Conservation (phyloP, 2,888 invertebrate species). For the Acanthosepion pharaonis region DNA sequence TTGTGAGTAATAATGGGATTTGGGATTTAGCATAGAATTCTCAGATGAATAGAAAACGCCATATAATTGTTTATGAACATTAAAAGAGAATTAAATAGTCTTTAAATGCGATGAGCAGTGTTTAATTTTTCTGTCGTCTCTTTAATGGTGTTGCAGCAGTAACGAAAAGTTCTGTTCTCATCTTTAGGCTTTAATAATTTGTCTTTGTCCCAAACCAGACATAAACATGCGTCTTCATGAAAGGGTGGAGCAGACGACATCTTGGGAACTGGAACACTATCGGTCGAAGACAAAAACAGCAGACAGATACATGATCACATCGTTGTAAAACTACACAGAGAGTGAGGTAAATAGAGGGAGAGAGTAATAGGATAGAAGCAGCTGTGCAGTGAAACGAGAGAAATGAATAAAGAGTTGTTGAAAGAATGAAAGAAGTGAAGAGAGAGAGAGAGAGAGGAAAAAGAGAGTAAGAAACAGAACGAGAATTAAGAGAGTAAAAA, state of each 20-base stretch:
- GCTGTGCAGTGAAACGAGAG: neutral
- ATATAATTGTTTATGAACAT: no score
- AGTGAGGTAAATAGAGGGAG: neutral
- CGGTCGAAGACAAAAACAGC: neutral
- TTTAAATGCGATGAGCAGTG: neutral
- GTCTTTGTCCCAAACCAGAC: neutral
- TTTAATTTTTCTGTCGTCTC: neutral
- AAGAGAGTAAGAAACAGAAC: no score
- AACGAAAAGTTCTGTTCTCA: neutral
- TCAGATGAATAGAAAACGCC: no score
- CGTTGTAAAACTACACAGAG: no score
- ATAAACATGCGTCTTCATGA: neutral
- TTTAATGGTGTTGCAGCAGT: neutral
- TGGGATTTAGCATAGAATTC: no score
- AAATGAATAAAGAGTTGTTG: neutral
- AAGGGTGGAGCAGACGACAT: constrained; percentile 33
- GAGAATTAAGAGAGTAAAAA: no score
- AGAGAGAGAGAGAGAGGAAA: neutral
- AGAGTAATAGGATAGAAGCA: neutral
- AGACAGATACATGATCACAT: neutral
- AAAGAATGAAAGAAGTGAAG: neutral
- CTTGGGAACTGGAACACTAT: neutral
- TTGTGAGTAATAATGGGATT: no score
- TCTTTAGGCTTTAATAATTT: neutral
- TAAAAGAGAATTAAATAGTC: no score